Base-by-base conservation (phyloP, 2,113 vertebrate genomes). In the Triplophysa dalaica region DNA sequence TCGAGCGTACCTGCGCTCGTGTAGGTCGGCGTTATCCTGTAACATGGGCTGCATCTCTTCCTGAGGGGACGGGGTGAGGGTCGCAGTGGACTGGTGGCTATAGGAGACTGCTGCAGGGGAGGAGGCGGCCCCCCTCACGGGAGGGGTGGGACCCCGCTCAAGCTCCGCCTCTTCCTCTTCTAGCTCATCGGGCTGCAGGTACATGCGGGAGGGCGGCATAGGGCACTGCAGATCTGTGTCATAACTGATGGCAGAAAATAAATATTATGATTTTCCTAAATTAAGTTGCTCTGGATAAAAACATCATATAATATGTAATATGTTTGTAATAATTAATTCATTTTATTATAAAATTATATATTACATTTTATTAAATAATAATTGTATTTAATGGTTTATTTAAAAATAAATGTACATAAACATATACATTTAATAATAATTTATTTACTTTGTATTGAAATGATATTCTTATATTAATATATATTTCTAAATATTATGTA, bases 1-100 rank as follows among this genome's bases (percentile, higher is more conserved):
- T 12, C 10, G 3, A 77, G 80, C 82, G 9, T 88, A 99, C 98
- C 98, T 97, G 87, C 96, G 94, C 65, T 99, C 97, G 3, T 95
- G 89, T 1, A 87, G 93, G 87, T 97, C 96, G 1, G 93, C 89
- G 83, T 93, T 91, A 11, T 97, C 95, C 85, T 96, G 96, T 70
- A 99, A 89, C 95, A 98, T 98, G 48, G 98, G 97, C 88, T 97
- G 95, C 81, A 97, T 95, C 63, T 99, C 98, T 56, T 99, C 98
- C 85, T 98, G 98, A 0, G 97, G 97, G 14, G 98, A 98, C 1
- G 98, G 98, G 1, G 98, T 99, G 75, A 99, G 95, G 0, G 98
- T 99, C 87, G 97, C 97, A 8, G 97, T 99, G 81, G 98, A 99
- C 87, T 99, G 97, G 87, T 99, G 97, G 83, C 98, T 99, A 48